Evolutionary conservation across 92 coral and sea anemone species (phyloP).

Genomic region (Metridium senile): DNA sequence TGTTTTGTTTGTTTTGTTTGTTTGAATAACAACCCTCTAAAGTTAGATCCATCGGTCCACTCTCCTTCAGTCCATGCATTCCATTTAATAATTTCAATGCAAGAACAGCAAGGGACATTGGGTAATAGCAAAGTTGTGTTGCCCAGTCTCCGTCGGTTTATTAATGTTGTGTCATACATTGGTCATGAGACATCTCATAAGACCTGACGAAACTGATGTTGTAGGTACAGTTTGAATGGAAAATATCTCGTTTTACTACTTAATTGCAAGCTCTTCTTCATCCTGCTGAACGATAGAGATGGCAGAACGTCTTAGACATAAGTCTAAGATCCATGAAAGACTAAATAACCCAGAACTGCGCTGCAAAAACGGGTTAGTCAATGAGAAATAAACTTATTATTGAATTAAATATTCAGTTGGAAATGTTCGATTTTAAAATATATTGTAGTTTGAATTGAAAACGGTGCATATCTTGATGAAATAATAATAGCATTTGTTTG

Average conservation of each 20-base stretch:
- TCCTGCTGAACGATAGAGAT: slow-evolving; percentile 16
- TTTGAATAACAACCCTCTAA: too few species aligned
- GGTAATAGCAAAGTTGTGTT: slow-evolving; percentile 28
- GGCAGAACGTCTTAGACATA: slow-evolving; percentile 73
- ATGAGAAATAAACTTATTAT: neutral
- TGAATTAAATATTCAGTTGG: too few species aligned
- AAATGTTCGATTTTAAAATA: too few species aligned
- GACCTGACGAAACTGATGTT: slow-evolving; percentile 14
- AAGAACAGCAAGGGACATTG: neutral
- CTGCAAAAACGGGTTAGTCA: slow-evolving; percentile 81
- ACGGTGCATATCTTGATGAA: too few species aligned
- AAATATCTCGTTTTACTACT: neutral
- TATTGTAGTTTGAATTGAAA: too few species aligned
- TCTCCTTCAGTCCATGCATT: too few species aligned
- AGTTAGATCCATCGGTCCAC: too few species aligned
- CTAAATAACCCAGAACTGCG: slow-evolving; percentile 89
- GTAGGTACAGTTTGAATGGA: neutral
- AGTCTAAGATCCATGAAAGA: slow-evolving; percentile 74
- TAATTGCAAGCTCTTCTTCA: neutral
- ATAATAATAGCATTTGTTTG: neutral
- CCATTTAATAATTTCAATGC: neutral
- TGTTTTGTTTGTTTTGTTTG: too few species aligned
- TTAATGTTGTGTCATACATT: slow-evolving; percentile 1
- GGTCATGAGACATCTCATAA: slow-evolving; percentile 13
- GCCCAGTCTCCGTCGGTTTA: slow-evolving; percentile 19